A percentile compares a stretch with the other conserved stretches of the same genome.
phyloP scores from a whole-genome alignment of 2,888 invertebrate genomes.

The Amphipyra berbera region DNA sequence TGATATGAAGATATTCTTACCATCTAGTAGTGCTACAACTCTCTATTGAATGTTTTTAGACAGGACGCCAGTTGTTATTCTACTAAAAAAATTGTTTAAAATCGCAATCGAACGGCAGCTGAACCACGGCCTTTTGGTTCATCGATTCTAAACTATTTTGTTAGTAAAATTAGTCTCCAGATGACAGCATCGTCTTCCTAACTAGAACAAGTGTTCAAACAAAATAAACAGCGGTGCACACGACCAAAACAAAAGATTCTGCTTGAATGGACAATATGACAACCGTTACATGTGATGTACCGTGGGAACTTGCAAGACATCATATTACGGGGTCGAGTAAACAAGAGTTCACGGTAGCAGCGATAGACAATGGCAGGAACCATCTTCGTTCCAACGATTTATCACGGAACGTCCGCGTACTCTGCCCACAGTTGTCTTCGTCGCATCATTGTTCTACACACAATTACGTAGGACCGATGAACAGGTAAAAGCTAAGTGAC shows the following conservation, averaged over 20 bases:
- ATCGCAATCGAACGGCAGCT: too few relatives aligned
- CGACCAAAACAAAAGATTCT: slow-evolving; percentile 25
- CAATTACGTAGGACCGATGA: slow-evolving; percentile 69
- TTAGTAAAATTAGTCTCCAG: too few relatives aligned
- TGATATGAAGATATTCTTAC: too few relatives aligned
- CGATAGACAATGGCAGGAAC: slow-evolving; percentile 83
- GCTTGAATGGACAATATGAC: slow-evolving; percentile 50
- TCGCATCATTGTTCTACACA: slow-evolving; percentile 66
- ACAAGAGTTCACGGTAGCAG: slow-evolving; percentile 72
- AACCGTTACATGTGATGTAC: slow-evolving; percentile 47
- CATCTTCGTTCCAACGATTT: slow-evolving; percentile 76
- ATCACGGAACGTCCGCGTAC: slow-evolving; percentile 70
- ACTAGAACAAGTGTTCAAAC: slow-evolving; percentile 3
- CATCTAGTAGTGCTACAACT: too few relatives aligned
- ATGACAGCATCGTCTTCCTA: too few relatives aligned
- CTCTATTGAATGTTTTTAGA: too few relatives aligned
- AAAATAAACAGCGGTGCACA: slow-evolving; percentile 10
- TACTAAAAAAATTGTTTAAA: too few relatives aligned
- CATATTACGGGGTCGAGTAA: slow-evolving; percentile 63
- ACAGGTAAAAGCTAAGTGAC: slow-evolving; percentile 64
- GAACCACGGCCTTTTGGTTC: too few relatives aligned
- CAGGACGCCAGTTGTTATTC: too few relatives aligned
- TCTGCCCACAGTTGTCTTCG: slow-evolving; percentile 59
- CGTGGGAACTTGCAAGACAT: slow-evolving; percentile 72
- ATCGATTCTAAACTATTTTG: too few relatives aligned